Base-by-base conservation (phyloP, 2,113 vertebrate species). In the Ploceus nigricollis region DNA sequence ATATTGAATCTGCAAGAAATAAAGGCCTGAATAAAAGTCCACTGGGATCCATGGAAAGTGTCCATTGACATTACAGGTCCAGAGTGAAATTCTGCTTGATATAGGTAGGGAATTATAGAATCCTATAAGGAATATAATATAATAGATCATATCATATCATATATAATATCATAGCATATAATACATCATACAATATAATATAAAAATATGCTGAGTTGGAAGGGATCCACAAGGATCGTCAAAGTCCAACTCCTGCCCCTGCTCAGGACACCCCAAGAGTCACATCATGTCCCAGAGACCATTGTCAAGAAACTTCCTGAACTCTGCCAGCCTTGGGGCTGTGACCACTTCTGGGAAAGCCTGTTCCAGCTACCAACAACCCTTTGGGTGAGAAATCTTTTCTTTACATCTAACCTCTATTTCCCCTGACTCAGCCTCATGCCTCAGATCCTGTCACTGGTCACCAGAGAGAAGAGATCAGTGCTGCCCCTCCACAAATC, bases 401-500 rank as follows among this genome's bases (percentile, higher is more conserved):
- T 66, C 15, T 65, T 81, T 39, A 17, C 39, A 28, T n/a, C 13
- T 30, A 45, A 51, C 5, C 11, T n/a, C 9, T 30, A 58, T 18
- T 33, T 9, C 15, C 7, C 7, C 27, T 51, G 23, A 44, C 12
- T 50, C 19, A 66, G 10, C 23, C 33, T 21, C 51, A 15, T 66
- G 68, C 7, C 60, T 58, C 33, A n/a, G 33, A 47, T 30, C n/a
- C 28, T 45, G 13, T 24, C 47, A 15, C 47, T 53, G 45, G 24
- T 39, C 23, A 51, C 9, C 77, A 51, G 33, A 33, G 50, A 27
- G 21, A 40, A 35, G 7, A 80, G 25, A 44, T 65, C 23, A 33
- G 9, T 66, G 58, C 33, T 58, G 27, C 8, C 23, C 11, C 16
- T 45, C 19, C 23, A 28, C 0, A 0, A 21, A 16, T 3, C 15